Evolutionary conservation across 2,797 vertebrate genomes (phyloP).

Genomic region (Mionectes olivaceus): DNA sequence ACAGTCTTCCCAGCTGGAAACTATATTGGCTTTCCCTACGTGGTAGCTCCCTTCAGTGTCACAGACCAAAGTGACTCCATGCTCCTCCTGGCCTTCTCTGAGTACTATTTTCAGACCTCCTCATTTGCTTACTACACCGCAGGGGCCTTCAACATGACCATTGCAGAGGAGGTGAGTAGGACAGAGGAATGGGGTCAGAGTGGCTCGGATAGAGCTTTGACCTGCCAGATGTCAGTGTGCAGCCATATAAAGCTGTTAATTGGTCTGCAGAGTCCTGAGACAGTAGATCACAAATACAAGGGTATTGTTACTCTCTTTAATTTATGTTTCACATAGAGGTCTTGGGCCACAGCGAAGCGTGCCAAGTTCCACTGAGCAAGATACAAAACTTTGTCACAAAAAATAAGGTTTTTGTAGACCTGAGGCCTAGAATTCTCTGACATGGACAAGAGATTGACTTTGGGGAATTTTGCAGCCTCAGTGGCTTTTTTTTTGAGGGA

Average conservation of each 20-base stretch:
- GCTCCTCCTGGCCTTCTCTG: slow-evolving; percentile 86
- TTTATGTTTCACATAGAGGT: not conserved
- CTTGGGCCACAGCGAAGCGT: not conserved
- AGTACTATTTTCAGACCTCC: slow-evolving; percentile 84
- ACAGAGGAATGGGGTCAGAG: not conserved
- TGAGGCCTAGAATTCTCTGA: not conserved
- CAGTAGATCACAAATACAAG: not conserved
- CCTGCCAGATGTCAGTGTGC: not conserved
- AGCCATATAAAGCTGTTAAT: not conserved
- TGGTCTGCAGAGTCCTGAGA: not conserved
- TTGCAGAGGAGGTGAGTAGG: slow-evolving; percentile 85
- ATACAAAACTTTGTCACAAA: not conserved
- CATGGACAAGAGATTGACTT: not conserved
- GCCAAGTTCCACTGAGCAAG: not conserved
- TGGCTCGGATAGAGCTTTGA: not conserved
- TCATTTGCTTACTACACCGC: slow-evolving; percentile 84
- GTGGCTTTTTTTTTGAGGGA: not conserved
- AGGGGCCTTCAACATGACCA: slow-evolving; percentile 78
- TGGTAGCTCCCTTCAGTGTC: slow-evolving; percentile 76
- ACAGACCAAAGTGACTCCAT: slow-evolving; percentile 78
- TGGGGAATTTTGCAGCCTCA: not conserved
- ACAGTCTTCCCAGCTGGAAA: slow-evolving; percentile 61
- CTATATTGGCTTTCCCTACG: slow-evolving; percentile 71
- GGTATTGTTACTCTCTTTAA: not conserved
- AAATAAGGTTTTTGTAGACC: not conserved